Percentiles rank a stretch among this genome's conserved stretches.
These are phyloP conservation scores for Elephas maximus DNA, from an alignment of 2,113 vertebrate species.

Conservation along the genomic window DNA sequence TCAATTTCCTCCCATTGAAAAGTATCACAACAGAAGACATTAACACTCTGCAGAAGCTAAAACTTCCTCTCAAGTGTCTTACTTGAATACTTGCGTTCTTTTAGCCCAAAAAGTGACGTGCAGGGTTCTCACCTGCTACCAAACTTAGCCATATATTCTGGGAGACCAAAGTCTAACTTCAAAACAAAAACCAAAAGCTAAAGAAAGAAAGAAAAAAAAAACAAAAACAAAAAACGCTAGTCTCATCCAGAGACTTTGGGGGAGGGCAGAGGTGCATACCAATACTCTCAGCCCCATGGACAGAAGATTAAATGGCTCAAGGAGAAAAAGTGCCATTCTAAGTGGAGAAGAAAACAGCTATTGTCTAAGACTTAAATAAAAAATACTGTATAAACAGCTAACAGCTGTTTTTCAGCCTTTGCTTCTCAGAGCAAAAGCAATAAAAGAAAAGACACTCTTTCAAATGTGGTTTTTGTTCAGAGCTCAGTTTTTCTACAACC, in stretches of 20 bases:
- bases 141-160: conserved; percentile 10
- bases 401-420: conserved; percentile 77
- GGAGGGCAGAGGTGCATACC: background rate
- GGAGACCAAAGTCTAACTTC: conserved; percentile 24
- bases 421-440: conserved; percentile 69
- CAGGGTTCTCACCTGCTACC: background rate
- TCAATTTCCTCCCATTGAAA: background rate
- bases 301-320: conserved; percentile 29
- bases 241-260: conserved; percentile 36
- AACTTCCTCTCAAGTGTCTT: background rate
- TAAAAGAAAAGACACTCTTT: conserved; percentile 58
- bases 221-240: background rate
- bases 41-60: background rate
- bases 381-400: conserved; percentile 78
- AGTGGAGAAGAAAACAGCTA: conserved; percentile 79
- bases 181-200: conserved; percentile 39
- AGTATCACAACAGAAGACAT: background rate
- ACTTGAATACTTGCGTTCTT: background rate
- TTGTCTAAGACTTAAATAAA: conserved; percentile 76
- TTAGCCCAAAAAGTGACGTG: background rate
- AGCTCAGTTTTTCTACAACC: conserved; percentile 69
- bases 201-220: background rate
- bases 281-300: conserved; percentile 33
- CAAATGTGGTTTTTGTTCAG: conserved; percentile 72
- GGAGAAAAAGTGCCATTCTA: conserved; percentile 59